These are phyloP conservation scores for Chaetoderma sp. DNA, from an alignment of 2,888 invertebrate species.

Conservation along the genomic window DNA sequence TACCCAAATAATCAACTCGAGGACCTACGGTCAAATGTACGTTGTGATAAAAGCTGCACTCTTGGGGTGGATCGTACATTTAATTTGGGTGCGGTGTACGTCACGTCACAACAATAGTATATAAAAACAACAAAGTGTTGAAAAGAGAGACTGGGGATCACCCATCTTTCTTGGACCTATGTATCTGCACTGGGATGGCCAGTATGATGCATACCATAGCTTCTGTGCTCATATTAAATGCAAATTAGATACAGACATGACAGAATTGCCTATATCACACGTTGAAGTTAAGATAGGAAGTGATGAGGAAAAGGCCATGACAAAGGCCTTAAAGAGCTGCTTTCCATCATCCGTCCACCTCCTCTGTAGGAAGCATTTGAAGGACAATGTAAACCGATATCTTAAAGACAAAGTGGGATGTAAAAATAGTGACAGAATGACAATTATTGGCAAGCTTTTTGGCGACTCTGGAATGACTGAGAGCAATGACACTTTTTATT, in stretches of 20 bases:
- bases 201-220: conserved; percentile 12
- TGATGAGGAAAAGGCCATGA: conserved; percentile 22
- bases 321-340: conserved; percentile 13
- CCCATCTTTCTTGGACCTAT: conserved; percentile 21
- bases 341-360: conserved; percentile 7
- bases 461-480: not conserved
- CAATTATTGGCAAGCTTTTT: conserved; percentile 2
- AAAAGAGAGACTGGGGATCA: not conserved
- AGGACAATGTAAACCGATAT: conserved; percentile 20
- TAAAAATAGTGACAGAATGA: conserved; percentile 1
- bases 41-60: too few species aligned
- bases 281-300: conserved; percentile 10
- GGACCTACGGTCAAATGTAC: too few species aligned
- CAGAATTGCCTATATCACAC: not conserved
- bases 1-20: too few species aligned
- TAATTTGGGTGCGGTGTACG: too few species aligned
- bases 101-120: too few species aligned
- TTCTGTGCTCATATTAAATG: conserved; percentile 21
- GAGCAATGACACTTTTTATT: not conserved
- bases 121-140: too few species aligned
- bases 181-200: conserved; percentile 22
- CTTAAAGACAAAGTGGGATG: conserved; percentile 11
- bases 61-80: too few species aligned
- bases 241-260: conserved; percentile 1
- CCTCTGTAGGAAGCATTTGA: conserved; percentile 22